Percentiles rank a stretch among this genome's conserved stretches.
Evolutionary conservation across 1,140 invertebrate species (phyloP).

Genomic region (Drosophila burlai): DNA sequence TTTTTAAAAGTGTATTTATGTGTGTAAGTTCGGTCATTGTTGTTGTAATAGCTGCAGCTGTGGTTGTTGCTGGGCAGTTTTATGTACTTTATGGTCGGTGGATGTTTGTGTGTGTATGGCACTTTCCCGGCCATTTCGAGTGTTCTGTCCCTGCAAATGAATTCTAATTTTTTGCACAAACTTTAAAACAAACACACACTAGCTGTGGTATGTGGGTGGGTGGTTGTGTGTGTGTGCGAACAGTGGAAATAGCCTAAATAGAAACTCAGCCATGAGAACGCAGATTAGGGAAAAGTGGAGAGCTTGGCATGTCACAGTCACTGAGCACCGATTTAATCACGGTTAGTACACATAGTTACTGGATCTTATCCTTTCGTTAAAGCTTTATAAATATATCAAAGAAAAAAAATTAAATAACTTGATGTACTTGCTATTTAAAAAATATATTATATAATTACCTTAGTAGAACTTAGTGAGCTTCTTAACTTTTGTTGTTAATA

Average conservation of each 20-base stretch:
- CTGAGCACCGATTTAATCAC: constrained; percentile 15
- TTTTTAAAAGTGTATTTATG: constrained; percentile 23
- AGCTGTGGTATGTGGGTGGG: background rate
- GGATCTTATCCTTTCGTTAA: background rate
- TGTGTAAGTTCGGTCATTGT: constrained; percentile 1
- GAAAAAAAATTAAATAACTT: background rate
- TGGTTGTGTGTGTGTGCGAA: background rate
- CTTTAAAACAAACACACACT: constrained; percentile 55
- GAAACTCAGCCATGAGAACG: constrained; percentile 39
- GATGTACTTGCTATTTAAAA: background rate
- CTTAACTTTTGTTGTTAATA: background rate
- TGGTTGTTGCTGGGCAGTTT: constrained; percentile 58
- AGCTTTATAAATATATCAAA: background rate
- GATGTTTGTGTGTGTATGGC: constrained; percentile 15
- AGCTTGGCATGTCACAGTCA: constrained; percentile 7
- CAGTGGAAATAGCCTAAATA: constrained; percentile 46
- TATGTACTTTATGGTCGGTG: constrained; percentile 36
- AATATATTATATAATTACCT: no score
- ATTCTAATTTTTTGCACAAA: constrained; percentile 77
- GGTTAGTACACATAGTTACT: background rate
- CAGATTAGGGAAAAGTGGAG: constrained; percentile 37
- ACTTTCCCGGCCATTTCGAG: constrained; percentile 52
- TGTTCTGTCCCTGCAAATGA: constrained; percentile 71
- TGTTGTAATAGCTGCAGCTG: constrained; percentile 22
- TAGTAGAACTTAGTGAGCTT: background rate